Evolutionary conservation across 2,113 vertebrate species (phyloP), one percentile per base, ranked within the genome.

Genomic region (Ameiurus melas): DNA sequence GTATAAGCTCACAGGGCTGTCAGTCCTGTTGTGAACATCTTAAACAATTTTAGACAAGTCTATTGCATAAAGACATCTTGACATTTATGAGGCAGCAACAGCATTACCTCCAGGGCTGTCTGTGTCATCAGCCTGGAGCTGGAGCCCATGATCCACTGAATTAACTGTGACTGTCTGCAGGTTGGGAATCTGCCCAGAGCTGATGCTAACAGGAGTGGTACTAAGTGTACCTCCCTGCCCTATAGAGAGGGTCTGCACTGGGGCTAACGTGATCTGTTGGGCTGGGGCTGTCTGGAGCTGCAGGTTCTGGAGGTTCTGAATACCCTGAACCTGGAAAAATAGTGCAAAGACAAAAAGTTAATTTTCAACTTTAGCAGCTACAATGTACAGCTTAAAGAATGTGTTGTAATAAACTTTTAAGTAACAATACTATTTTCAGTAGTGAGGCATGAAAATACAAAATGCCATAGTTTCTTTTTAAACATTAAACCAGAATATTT

Each of bases 261-360:
- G 98, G 60, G 98, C 98, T 92, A 99, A 95, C 73, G 98, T 99
- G 93, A 99, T 99, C 93, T 99, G 98, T 92, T 99, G 98, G 89
- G 97, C 94, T 86, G 96, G 96, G 47, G 97, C 95, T 91, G 97
- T 97, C 92, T 98, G 97, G 93, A 99, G 97, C 95, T 99, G 98
- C 89, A 99, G 96, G 93, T 99, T 99, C 95, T 99, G 98, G 91
- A 99, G 97, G 92, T 98, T 99, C 93, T 99, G 98, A 85, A 99
- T 97, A 87, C 98, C 98, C 94, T 99, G 98, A 91, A 99, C 98
- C 96, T 91, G 79, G 19, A 62, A 8, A 16, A 33, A 88, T 36
- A 27, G 47, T 39, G 33, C 55, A 83, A 82, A 57, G 5, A 62
- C 17, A 81, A 7, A 57, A 70, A 57, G 9, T 20, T 30, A 47